Base-by-base conservation (phyloP, 1,140 invertebrate species). In the Theocolax elegans region DNA sequence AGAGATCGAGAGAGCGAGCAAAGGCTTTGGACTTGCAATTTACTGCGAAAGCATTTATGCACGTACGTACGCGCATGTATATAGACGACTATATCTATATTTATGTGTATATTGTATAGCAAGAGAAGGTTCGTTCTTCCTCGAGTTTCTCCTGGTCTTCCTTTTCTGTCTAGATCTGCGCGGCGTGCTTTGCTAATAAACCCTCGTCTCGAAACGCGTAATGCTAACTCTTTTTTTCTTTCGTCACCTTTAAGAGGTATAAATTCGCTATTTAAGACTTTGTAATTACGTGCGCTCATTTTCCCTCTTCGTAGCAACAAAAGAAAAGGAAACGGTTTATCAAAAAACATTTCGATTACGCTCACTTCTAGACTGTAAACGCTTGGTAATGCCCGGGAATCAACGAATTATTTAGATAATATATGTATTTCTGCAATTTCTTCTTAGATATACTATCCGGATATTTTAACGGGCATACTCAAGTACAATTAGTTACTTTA, bases 391-490 rank as follows among this genome's bases (percentile, higher is more conserved):
- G 21, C 1, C 13, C 15, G 25, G 25, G 19, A 19, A 56, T 66
- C 29, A 46, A 21, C n/a, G 25, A 56, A 56, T 65, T 40, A 53
- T 56, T 66, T 54, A 31, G 12, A 66, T 56, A 46, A 56, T 23
- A 21, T 13, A 23, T 17, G 10, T 15, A 27, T 27, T 51, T 6
- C 10, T 27, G 2, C 12, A 51, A 51, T 51, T 27, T 15, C 12
- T n/a, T n/a, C n/a, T n/a, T n/a, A n/a, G n/a, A n/a, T n/a, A n/a
- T n/a, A n/a, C n/a, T n/a, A n/a, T n/a, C n/a, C n/a, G n/a, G n/a
- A n/a, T n/a, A n/a, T n/a, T n/a, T n/a, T n/a, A n/a, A n/a, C n/a
- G n/a, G n/a, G n/a, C n/a, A n/a, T n/a, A n/a, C n/a, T n/a, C n/a
- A n/a, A n/a, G n/a, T n/a, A n/a, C n/a, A n/a, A n/a, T n/a, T n/a